phyloP scores from a whole-genome alignment of 2,888 invertebrate species.

The Drosophila prolongata region DNA sequence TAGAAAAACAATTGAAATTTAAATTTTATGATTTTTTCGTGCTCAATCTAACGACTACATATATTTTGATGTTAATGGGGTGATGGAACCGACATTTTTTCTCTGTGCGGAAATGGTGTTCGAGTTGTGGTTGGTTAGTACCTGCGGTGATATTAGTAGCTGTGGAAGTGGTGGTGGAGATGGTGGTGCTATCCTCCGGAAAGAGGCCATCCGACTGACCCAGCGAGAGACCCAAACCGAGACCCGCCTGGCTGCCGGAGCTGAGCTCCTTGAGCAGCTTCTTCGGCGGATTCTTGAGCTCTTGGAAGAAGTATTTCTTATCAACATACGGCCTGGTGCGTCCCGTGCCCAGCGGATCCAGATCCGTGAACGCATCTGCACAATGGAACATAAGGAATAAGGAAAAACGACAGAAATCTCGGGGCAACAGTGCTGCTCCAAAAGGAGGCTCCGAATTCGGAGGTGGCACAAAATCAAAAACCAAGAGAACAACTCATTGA shows the following conservation, averaged over 20 bases:
- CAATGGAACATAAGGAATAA: conserved; percentile 63
- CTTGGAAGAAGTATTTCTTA: conserved; percentile 98
- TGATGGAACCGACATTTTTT: conserved; percentile 2
- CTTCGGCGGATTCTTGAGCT: conserved; percentile 97
- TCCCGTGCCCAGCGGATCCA: conserved; percentile 96
- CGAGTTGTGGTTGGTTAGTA: conserved; percentile 50
- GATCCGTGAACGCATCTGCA: conserved; percentile 95
- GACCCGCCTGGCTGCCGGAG: conserved; percentile 44
- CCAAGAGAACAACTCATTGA: conserved; percentile 11
- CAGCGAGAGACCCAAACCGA: conserved; percentile 20
- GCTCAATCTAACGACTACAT: too few species aligned
- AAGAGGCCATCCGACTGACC: conserved; percentile 55
- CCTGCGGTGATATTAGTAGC: conserved; percentile 45
- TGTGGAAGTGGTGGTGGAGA: conserved; percentile 47
- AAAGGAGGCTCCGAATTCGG: not conserved
- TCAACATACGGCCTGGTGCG: conserved; percentile 96
- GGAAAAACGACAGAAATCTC: not conserved
- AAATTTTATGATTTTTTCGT: too few species aligned
- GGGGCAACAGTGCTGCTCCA: conserved; percentile 11
- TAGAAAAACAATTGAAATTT: too few species aligned
- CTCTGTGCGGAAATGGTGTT: conserved; percentile 23
- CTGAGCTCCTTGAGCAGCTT: conserved; percentile 94
- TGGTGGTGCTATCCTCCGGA: conserved; percentile 40
- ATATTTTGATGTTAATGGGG: not conserved
- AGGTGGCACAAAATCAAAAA: conserved; percentile 20